Evolutionary conservation across 2,113 vertebrate genomes (phyloP).

Genomic region (Syngnathoides biaculeatus): DNA sequence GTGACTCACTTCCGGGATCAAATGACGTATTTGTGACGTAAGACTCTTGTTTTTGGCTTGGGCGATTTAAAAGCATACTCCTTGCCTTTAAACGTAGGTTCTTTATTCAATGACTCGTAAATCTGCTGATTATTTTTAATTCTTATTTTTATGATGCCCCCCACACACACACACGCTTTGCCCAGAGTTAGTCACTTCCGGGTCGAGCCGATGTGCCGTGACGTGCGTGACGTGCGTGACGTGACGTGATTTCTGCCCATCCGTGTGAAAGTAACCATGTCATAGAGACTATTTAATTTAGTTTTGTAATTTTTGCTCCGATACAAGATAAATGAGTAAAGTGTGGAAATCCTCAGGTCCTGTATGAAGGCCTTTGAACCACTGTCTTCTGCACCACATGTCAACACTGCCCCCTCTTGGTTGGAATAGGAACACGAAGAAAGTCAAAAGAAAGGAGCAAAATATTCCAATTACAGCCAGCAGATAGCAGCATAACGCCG

Average conservation of each 20-base stretch:
- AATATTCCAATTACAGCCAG: slow-evolving; percentile 6
- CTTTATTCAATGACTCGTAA: too few relatives aligned
- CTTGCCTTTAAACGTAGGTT: too few relatives aligned
- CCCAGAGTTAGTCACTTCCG: too few relatives aligned
- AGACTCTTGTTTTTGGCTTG: too few relatives aligned
- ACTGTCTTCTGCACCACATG: background rate
- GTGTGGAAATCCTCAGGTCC: background rate
- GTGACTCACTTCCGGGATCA: background rate
- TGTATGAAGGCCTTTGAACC: too few relatives aligned
- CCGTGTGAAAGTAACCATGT: background rate
- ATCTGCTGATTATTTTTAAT: too few relatives aligned
- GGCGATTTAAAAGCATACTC: too few relatives aligned
- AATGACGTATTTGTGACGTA: too few relatives aligned
- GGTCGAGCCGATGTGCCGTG: too few relatives aligned
- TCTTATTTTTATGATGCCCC: too few relatives aligned
- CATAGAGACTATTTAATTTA: background rate
- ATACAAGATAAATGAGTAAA: background rate
- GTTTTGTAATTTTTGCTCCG: background rate
- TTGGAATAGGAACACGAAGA: background rate
- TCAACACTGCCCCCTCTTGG: slow-evolving; percentile 49
- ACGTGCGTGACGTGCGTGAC: background rate
- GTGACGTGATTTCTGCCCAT: background rate
- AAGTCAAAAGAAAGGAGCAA: background rate
- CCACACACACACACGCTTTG: too few relatives aligned
- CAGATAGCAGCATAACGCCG: slow-evolving; percentile 21